Evolutionary conservation across 37 sponge, comb jelly and placozoan genomes (phyloP).

Genomic region (Crambe crambe): DNA sequence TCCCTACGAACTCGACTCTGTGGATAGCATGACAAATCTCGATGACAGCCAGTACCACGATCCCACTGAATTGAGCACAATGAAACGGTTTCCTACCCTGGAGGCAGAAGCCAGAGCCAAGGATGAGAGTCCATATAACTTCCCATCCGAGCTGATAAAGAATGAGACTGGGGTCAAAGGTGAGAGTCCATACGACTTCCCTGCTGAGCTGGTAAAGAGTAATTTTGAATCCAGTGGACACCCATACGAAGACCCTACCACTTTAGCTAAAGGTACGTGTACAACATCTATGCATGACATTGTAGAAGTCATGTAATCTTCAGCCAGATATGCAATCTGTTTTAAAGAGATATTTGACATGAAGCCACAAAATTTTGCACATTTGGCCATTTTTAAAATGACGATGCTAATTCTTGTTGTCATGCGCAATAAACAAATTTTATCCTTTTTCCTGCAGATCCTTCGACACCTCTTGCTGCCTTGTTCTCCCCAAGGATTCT

Average conservation of each 20-base stretch:
- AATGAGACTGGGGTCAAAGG: not conserved
- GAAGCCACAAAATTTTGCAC: too few relatives aligned
- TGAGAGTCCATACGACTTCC: not conserved
- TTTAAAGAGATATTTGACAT: too few relatives aligned
- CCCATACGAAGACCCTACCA: constrained; percentile 32
- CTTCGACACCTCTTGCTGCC: not conserved
- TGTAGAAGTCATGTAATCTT: too few relatives aligned
- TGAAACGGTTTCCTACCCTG: not conserved
- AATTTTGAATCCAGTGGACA: not conserved
- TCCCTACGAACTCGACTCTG: not conserved
- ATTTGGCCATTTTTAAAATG: too few relatives aligned
- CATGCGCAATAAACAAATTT: too few relatives aligned
- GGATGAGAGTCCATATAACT: not conserved
- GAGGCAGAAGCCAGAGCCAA: not conserved
- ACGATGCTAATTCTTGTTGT: too few relatives aligned
- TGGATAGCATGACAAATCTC: not conserved
- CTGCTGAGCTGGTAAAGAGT: not conserved
- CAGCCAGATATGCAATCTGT: too few relatives aligned
- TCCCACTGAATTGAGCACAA: not conserved
- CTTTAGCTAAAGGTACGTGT: not conserved
- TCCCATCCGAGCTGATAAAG: not conserved
- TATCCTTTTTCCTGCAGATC: not conserved
- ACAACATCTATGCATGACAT: not conserved
- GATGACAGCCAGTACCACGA: not conserved
- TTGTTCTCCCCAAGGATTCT: not conserved